Percentiles rank a stretch among this genome's conserved stretches.
phyloP scores from a whole-genome alignment of 37 sponge, comb jelly and placozoan genomes.

The Amphimedon queenslandica region DNA sequence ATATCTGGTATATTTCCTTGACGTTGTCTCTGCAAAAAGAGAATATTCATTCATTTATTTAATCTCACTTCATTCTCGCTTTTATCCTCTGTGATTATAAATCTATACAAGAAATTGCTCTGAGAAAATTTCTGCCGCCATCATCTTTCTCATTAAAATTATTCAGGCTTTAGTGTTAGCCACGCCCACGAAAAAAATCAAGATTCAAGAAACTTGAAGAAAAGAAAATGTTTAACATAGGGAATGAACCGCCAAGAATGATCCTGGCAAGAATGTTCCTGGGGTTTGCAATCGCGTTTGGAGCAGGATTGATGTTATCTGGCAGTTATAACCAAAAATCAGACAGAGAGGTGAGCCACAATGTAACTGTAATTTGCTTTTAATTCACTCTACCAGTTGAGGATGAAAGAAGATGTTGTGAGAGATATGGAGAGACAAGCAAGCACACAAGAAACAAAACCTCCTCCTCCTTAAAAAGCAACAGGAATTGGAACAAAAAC shows the following conservation, averaged over 20 bases:
- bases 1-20: constrained; percentile 57
- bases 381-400: too few relatives aligned
- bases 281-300: constrained; percentile 6
- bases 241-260: too few relatives aligned
- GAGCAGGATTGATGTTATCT: constrained; percentile 44
- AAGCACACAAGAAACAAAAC: constrained; percentile 51
- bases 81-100: too few relatives aligned
- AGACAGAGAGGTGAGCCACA: constrained; percentile 61
- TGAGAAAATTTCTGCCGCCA: constrained; percentile 25
- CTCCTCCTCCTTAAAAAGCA: constrained; percentile 47
- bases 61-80: too few relatives aligned
- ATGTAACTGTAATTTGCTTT: too few relatives aligned
- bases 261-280: neutral
- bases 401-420: constrained; percentile 65
- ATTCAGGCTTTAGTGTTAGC: too few relatives aligned
- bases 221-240: too few relatives aligned
- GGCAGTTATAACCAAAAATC: constrained; percentile 58
- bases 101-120: too few relatives aligned
- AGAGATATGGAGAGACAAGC: constrained; percentile 72
- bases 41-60: too few relatives aligned
- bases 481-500: constrained; percentile 21
- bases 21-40: constrained; percentile 47
- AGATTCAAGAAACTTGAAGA: too few relatives aligned
- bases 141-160: too few relatives aligned
- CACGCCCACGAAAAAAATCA: neutral